These are phyloP conservation scores for Salvator merianae DNA, from an alignment of 2,113 vertebrate genomes.

Conservation along the genomic window DNA sequence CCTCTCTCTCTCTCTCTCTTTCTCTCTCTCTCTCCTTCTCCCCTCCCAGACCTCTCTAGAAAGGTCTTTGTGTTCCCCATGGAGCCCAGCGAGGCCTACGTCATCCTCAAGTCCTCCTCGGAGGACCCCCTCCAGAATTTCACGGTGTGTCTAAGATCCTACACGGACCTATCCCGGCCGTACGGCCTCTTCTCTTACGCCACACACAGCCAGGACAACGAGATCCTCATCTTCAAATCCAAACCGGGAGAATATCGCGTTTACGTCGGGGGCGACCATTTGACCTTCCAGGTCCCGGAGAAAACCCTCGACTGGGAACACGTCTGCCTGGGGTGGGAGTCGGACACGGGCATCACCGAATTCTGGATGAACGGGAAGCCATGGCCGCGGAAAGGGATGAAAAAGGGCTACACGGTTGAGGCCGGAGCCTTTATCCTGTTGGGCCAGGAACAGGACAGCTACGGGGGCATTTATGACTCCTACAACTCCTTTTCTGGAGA, in stretches of 20 bases:
- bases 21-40: not conserved
- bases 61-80: conserved; percentile 71
- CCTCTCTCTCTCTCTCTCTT: too few relatives aligned
- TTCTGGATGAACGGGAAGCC: conserved; percentile 71
- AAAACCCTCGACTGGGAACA: conserved; percentile 40
- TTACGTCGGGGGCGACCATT: conserved; percentile 16
- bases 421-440: conserved; percentile 44
- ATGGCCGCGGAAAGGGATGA: too few relatives aligned
- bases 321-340: conserved; percentile 69
- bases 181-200: conserved; percentile 73
- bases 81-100: conserved; percentile 53
- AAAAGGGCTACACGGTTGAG: conserved; percentile 23
- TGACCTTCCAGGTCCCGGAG: conserved; percentile 1
- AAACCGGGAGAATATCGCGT: conserved; percentile 35
- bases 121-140: conserved; percentile 54
- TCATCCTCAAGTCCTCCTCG: conserved; percentile 26
- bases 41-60: conserved; percentile 54
- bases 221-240: conserved; percentile 64
- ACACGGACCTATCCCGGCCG: conserved; percentile 44
- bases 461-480: conserved; percentile 34
- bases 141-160: conserved; percentile 70
- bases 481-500: conserved; percentile 69
- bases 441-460: conserved; percentile 72
- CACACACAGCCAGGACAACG: conserved; percentile 44
- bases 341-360: conserved; percentile 9